These are phyloP conservation scores for Serripes groenlandicus DNA, from an alignment of 2,888 invertebrate species.

Conservation along the genomic window DNA sequence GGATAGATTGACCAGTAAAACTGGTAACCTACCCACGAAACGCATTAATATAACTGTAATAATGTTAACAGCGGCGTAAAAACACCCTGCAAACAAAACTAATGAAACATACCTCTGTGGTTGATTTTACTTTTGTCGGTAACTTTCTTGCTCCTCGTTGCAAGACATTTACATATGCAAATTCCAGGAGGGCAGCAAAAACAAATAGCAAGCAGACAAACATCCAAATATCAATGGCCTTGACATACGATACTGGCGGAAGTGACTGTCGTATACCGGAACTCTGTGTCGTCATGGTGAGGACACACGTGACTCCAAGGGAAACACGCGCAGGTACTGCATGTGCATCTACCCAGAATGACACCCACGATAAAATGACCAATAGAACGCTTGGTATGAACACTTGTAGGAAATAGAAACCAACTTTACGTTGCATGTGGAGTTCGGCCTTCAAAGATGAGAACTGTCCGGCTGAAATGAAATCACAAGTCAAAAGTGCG, in stretches of 20 bases:
- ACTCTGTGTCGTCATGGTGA: conserved; percentile 70
- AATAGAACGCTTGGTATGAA: conserved; percentile 87
- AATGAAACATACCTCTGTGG: background rate
- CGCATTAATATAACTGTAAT: too few relatives aligned
- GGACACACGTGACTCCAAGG: conserved; percentile 65
- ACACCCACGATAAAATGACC: conserved; percentile 90
- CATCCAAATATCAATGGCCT: conserved; percentile 22
- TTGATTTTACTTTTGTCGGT: background rate
- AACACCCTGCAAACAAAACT: too few relatives aligned
- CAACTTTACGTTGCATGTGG: conserved; percentile 93
- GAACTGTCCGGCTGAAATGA: conserved; percentile 40
- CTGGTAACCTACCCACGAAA: too few relatives aligned
- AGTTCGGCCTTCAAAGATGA: conserved; percentile 88
- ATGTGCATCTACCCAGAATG: conserved; percentile 86
- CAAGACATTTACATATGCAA: conserved; percentile 16
- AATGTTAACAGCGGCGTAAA: too few relatives aligned
- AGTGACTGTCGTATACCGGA: conserved; percentile 57
- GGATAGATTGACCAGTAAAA: too few relatives aligned
- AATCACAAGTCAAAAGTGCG: too few relatives aligned
- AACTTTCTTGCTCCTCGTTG: conserved; percentile 5
- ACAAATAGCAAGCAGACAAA: conserved; percentile 18
- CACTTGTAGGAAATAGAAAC: conserved; percentile 89
- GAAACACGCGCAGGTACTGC: conserved; percentile 67
- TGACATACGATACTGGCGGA: conserved; percentile 50
- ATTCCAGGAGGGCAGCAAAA: conserved; percentile 7